phyloP scores from a whole-genome alignment of 2,113 vertebrate species.

The Corythaixoides concolor region DNA sequence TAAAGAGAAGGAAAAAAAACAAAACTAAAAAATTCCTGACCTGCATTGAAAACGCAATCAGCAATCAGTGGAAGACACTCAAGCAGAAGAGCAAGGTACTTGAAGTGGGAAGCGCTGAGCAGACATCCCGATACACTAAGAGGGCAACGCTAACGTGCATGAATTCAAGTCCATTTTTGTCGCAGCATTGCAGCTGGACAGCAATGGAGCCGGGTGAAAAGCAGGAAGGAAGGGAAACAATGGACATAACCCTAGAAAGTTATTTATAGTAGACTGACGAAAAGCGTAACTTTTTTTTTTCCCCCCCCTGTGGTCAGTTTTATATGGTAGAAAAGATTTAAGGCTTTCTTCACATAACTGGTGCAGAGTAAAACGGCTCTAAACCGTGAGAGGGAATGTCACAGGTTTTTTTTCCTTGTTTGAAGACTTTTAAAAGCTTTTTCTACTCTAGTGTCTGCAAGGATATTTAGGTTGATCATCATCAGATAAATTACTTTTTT shows the following conservation, averaged over 20 bases:
- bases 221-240: slow-evolving; percentile 67
- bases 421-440: background rate
- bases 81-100: background rate
- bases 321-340: background rate
- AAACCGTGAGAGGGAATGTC: background rate
- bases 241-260: background rate
- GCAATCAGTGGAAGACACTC: slow-evolving; percentile 18
- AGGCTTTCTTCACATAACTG: background rate
- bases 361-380: background rate
- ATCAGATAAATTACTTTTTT: background rate
- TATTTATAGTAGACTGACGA: slow-evolving; percentile 60
- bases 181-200: background rate
- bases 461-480: background rate
- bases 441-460: background rate
- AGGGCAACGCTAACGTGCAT: background rate
- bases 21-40: background rate
- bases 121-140: background rate
- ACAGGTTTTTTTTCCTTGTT: background rate
- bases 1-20: background rate
- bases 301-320: background rate
- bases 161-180: background rate
- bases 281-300: background rate
- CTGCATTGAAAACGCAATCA: slow-evolving; percentile 3
- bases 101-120: background rate
- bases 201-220: slow-evolving; percentile 5